phyloP scores from a whole-genome alignment of 2,113 vertebrate species.

The Triplophysa tibetana region DNA sequence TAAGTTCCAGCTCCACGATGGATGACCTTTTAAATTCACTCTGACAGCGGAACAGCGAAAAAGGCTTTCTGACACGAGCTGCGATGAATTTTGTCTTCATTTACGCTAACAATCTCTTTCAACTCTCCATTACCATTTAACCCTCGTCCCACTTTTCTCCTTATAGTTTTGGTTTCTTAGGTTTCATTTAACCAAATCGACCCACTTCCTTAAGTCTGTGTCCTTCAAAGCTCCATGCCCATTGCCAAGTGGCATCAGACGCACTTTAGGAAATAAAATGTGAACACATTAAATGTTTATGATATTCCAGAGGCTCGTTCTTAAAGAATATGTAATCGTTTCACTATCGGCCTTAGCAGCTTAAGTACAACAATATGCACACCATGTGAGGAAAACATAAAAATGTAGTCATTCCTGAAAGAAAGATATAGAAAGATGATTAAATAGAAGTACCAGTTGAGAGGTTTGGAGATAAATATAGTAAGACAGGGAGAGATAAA shows the following conservation, averaged over 20 bases:
- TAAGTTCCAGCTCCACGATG: constrained; percentile 55
- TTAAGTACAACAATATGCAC: constrained; percentile 12
- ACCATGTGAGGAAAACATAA: constrained; percentile 1
- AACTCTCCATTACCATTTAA: constrained; percentile 7
- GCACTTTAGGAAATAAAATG: constrained; percentile 27
- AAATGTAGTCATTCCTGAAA: background rate
- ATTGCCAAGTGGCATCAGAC: constrained; percentile 36
- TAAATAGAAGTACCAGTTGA: background rate
- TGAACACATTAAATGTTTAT: background rate
- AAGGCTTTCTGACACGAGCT: constrained; percentile 54
- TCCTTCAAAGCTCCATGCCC: constrained; percentile 18
- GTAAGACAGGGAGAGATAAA: background rate
- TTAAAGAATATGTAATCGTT: constrained; percentile 18
- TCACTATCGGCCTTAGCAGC: background rate
- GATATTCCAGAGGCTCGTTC: constrained; percentile 8
- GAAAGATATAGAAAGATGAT: background rate
- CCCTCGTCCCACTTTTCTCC: constrained; percentile 25
- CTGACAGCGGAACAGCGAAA: constrained; percentile 58
- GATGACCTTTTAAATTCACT: constrained; percentile 63
- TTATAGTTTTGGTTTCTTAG: constrained; percentile 27
- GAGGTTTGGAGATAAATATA: constrained; percentile 20
- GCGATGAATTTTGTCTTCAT: constrained; percentile 28
- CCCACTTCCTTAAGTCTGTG: constrained; percentile 32
- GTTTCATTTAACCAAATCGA: constrained; percentile 29
- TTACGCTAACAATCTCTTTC: constrained; percentile 18